Base-by-base conservation (phyloP, 2,888 invertebrate genomes). In the Eucriotettix oculatus region DNA sequence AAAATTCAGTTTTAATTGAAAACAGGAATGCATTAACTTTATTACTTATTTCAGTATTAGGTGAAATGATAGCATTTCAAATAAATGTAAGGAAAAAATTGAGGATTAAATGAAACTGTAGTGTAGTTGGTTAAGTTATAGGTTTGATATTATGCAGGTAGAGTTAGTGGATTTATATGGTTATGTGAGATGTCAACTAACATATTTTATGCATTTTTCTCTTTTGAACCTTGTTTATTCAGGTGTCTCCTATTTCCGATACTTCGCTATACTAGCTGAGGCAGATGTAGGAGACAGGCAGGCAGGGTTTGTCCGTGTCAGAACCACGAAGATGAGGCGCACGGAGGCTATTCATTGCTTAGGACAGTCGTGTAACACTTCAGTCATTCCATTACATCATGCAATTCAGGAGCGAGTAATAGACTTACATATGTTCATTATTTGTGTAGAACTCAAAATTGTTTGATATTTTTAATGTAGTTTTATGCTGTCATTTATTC, bases 191-290 rank as follows among this genome's bases (percentile, higher is more conserved):
- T 59, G 44, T 59, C 56, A 62, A 63, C 61, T 61, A 61, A 61
- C 61, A 63, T 63, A 57, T 63, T 62, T 60, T 62, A 60, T 60
- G 54, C 60, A 58, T 62, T 62, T 59, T 61, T 59, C 60, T n/a
- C n/a, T n/a, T 48, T n/a, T 48, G 48, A 48, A 48, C 48, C 48
- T 48, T 48, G 48, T 48, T 48, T 48, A 48, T 48, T 48, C 48
- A 48, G 48, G 48, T 48, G 48, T 48, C 48, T 48, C 48, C 48
- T 48, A 48, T 48, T 48, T 48, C 48, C 48, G 48, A 48, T 48
- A 48, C 48, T 48, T 48, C 48, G 48, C 48, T 48, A 48, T 12
- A 48, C 14, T 48, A 48, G 48, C 48, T 48, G 48, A 48, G 48
- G 48, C 48, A 14, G 14, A 14, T n/a, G n/a, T 12, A 48, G 12